A percentile compares a stretch with the other conserved stretches of the same genome.
These are phyloP conservation scores for Cyprinodon brontotheroides DNA, from an alignment of 2,113 vertebrate genomes.

Conservation along the genomic window DNA sequence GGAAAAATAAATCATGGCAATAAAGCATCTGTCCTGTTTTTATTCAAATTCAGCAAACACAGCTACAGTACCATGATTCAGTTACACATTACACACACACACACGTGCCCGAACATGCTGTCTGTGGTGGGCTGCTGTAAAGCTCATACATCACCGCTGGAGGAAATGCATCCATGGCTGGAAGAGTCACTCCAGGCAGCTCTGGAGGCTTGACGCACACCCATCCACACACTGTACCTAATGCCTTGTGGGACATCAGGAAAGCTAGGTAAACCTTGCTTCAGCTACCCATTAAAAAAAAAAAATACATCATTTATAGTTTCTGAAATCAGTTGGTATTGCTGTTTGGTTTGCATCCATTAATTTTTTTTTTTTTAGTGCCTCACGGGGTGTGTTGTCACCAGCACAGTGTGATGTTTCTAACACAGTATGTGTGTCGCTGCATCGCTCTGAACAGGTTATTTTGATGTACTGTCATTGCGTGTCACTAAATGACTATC, in stretches of 20 bases:
- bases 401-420: conserved; percentile 49
- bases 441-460: conserved; percentile 27
- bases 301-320: background rate
- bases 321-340: background rate
- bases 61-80: conserved; percentile 5
- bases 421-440: conserved; percentile 19
- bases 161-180: conserved; percentile 60
- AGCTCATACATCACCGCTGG: conserved; percentile 49
- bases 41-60: conserved; percentile 62
- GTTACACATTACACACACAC: background rate
- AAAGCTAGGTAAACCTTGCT: conserved; percentile 24
- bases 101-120: conserved; percentile 32
- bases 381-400: conserved; percentile 54
- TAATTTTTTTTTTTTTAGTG: background rate
- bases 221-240: background rate
- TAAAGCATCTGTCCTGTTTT: conserved; percentile 66
- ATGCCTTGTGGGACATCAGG: conserved; percentile 36
- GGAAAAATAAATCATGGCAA: conserved; percentile 52
- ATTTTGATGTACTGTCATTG: conserved; percentile 40
- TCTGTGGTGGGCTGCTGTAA: conserved; percentile 52
- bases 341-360: conserved; percentile 5
- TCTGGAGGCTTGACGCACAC: conserved; percentile 26
- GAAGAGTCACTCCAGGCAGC: conserved; percentile 35
- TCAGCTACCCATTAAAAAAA: conserved; percentile 21
- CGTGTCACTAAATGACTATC: conserved; percentile 31